Evolutionary conservation across 2,113 vertebrate genomes (phyloP), one percentile per base, ranked within the genome.

Genomic region (Otocyon megalotis): DNA sequence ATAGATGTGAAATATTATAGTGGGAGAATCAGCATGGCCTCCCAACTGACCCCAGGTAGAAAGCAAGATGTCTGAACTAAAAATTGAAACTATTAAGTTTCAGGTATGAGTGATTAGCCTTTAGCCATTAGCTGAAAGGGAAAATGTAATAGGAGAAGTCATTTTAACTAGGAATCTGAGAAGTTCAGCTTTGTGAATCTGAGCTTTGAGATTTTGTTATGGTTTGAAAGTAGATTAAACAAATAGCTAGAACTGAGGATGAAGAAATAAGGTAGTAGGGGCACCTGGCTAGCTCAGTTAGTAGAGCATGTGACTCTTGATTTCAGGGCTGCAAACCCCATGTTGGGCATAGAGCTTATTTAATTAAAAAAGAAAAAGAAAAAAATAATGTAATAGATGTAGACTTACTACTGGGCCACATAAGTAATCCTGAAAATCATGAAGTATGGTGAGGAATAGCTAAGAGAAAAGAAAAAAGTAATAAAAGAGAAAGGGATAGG

Each of bases 191-290:
- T 83, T 79, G 24, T 63, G 24, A 94, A 79, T 79, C 0, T 72
- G 37, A 30, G 16, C 30, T 93, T 80, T 88, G 88, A 88, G 43
- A 91, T 84, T 83, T 50, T 92, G 20, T 74, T 84, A 76, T 62
- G 5, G 32, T 87, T 43, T 92, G 54, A 83, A 53, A 67, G 13
- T 37, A 76, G 30, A 93, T 35, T 74, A 72, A 79, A 4, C 16
- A 83, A 76, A 82, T 37, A 71, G 22, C 14, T 53, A 24, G 20
- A 87, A 87, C 32, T 77, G 43, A 62, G 2, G 4, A 43, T 77
- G 17, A 74, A n/a, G 62, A 48, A 53, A 11, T 65, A 32, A 32
- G 26, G 12, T 22, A 17, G 22, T n/a, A 67, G 14, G 30, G 32
- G 15, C 14, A n/a, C 32, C 32, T n/a, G 16, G 32, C 15, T 67